Conservation (phyloP, 2,888 invertebrate genomes). For the Cenopis cana region DNA sequence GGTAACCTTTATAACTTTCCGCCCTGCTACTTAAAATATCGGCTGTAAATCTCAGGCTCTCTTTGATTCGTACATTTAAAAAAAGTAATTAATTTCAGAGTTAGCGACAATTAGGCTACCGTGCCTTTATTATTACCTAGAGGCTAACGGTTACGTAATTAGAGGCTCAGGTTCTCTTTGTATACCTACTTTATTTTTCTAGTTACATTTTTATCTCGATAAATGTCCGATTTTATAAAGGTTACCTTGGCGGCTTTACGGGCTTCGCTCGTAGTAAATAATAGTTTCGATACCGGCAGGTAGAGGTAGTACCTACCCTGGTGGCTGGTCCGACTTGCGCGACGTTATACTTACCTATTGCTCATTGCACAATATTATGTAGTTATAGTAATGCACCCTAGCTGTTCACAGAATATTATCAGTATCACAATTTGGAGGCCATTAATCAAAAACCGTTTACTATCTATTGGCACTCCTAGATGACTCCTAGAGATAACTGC, state of each 20-base stretch:
- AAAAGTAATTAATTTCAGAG: not conserved
- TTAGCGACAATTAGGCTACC: not conserved
- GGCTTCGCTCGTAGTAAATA: not conserved
- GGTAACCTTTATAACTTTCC: not conserved
- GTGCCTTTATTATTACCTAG: not conserved
- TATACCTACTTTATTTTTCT: not conserved
- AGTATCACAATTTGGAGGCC: slow-evolving; percentile 20
- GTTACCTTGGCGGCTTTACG: not conserved
- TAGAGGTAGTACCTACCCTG: not conserved
- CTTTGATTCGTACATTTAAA: not conserved
- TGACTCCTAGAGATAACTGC: slow-evolving; percentile 33
- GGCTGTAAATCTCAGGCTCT: not conserved
- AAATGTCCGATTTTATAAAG: not conserved
- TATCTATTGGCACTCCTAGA: slow-evolving; percentile 37
- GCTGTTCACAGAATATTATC: slow-evolving; percentile 7
- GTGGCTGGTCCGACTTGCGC: not conserved
- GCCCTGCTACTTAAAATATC: not conserved
- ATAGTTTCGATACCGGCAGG: no score
- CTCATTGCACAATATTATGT: not conserved
- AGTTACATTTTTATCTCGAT: not conserved
- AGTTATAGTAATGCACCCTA: not conserved
- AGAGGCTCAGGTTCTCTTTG: no score
- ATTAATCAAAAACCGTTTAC: slow-evolving; percentile 35
- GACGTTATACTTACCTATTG: no score
- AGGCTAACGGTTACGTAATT: not conserved